These are phyloP conservation scores for Erpetoichthys calabaricus DNA, from an alignment of 2,797 vertebrate species.

Conservation along the genomic window DNA sequence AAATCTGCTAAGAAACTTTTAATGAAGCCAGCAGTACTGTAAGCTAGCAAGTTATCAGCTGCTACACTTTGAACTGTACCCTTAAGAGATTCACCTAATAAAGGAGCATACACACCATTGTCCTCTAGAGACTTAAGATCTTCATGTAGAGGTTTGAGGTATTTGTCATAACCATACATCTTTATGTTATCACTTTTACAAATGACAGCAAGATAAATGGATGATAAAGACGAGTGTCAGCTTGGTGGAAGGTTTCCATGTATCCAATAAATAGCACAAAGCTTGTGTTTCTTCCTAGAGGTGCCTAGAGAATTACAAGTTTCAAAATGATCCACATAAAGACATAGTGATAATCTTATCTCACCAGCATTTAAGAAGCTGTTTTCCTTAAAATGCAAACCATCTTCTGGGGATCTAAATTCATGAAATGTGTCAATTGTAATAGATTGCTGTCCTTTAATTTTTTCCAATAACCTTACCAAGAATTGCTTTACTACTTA, in stretches of 20 bases:
- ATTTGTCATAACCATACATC: neutral
- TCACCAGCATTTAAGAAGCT: no score
- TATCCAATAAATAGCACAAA: neutral
- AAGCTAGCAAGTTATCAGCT: conserved; percentile 14
- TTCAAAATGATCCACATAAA: neutral
- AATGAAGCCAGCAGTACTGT: conserved; percentile 16
- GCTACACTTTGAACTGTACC: conserved; percentile 20
- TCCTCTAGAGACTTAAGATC: neutral
- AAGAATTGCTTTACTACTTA: no score
- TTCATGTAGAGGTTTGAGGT: neutral
- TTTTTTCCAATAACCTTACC: no score
- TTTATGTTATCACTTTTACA: neutral
- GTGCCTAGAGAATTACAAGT: neutral
- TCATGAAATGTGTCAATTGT: no score
- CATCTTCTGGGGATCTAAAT: no score
- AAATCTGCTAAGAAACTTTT: conserved; percentile 3
- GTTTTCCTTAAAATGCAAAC: no score
- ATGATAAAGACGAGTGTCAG: neutral
- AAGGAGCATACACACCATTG: neutral
- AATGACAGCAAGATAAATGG: neutral
- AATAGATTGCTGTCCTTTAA: no score
- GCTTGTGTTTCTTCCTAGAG: neutral
- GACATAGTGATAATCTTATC: no score
- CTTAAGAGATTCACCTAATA: neutral
- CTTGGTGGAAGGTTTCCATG: neutral